Evolutionary conservation across 1,140 invertebrate species (phyloP).

Genomic region (Diploscapter pachys): DNA sequence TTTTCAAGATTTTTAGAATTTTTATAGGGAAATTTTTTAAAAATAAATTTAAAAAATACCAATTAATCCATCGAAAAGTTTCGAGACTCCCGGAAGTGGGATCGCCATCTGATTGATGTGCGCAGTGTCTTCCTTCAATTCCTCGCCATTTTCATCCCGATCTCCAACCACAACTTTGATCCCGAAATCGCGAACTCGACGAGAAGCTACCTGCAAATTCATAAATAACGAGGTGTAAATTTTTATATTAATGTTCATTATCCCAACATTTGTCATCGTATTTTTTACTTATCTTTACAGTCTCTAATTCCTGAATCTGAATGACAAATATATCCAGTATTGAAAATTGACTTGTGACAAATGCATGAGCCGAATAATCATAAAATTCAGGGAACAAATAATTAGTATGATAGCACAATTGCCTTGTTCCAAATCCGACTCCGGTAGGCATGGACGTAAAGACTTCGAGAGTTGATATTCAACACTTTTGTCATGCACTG

Average conservation of each 20-base stretch:
- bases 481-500: conserved; percentile 20
- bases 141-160: conserved; percentile 48
- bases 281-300: too few relatives aligned
- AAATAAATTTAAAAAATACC: too few relatives aligned
- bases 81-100: conserved; percentile 37
- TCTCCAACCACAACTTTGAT: conserved; percentile 39
- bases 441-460: conserved; percentile 94
- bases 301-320: too few relatives aligned
- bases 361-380: not conserved
- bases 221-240: conserved; percentile 24
- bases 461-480: conserved; percentile 65
- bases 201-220: conserved; percentile 28
- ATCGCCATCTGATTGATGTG: conserved; percentile 62
- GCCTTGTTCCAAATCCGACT: conserved; percentile 65
- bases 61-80: too few relatives aligned
- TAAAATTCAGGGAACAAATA: not conserved
- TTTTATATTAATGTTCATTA: conserved; percentile 11
- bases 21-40: too few relatives aligned
- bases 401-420: not conserved
- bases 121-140: conserved; percentile 71
- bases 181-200: conserved; percentile 43
- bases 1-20: too few relatives aligned
- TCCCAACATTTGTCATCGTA: too few relatives aligned
- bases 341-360: not conserved
- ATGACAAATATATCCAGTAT: not conserved